Base-by-base conservation (phyloP, 2,797 vertebrate species). In the Rhinichthys osculus region DNA sequence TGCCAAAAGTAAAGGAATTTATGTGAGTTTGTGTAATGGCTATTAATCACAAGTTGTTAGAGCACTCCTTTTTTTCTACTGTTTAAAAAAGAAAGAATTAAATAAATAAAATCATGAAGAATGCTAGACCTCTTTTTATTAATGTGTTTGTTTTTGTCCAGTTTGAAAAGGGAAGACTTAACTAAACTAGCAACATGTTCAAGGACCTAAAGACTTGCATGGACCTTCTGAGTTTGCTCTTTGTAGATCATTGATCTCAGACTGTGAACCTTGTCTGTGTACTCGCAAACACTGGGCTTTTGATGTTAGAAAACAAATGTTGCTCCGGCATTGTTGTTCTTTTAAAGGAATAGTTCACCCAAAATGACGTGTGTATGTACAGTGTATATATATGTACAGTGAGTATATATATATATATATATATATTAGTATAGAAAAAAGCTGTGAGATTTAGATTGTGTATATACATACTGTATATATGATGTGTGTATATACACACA, bases 1-100 rank as follows among this genome's bases (percentile, higher is more conserved):
- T 90, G 89, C 90, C 90, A 93, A 92, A 93, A 91, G 82, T 84
- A 83, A 92, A 89, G 71, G 69, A 77, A 88, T 91, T 81, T 78
- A 73, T n/a, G 35, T 76, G 42, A 85, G 80, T 83, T 52, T 88
- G 83, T 92, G 78, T 83, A 85, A 67, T 30, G 89, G 89, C 86
- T 87, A 86, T 90, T 91, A 77, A 66, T 54, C 78, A 13, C 76
- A 50, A 54, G 71, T 70, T 84, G 78, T 81, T 52, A 44, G 64
- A 30, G 27, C 50, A 52, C 19, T 77, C 40, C 1, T 85, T 78
- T 78, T 82, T 71, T 81, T 74, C 33, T 79, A 79, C 66, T 33
- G 27, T 38, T 30, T 62, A 30, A 13, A 77, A 80, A 64, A 73
- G 3, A 67, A 83, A n/a, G 84, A 92, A 94, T 94, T 85, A 93